Conservation (phyloP, 2,888 invertebrate species). For the Globia sparganii region DNA sequence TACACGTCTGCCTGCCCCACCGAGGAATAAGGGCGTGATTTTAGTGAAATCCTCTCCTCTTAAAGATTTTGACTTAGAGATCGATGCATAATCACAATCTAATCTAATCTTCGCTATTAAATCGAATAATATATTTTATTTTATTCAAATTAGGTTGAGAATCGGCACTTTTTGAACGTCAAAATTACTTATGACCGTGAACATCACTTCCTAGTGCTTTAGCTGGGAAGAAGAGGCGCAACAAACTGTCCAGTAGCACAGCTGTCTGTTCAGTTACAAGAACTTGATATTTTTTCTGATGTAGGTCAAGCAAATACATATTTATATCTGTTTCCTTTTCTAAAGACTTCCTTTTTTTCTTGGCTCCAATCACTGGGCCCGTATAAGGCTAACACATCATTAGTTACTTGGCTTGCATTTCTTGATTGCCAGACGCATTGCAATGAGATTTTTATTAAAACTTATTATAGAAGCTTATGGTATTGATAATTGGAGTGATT, state of each 20-base stretch:
- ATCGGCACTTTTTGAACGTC: neutral
- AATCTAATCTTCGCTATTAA: neutral
- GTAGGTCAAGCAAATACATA: slow-evolving; percentile 56
- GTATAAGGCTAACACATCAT: slow-evolving; percentile 56
- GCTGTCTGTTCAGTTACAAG: neutral
- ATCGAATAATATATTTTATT: too few relatives aligned
- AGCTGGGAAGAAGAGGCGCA: neutral
- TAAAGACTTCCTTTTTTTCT: slow-evolving; percentile 33
- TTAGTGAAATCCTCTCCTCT: neutral
- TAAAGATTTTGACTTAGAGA: neutral
- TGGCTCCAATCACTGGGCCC: slow-evolving; percentile 41
- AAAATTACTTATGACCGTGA: neutral
- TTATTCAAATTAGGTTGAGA: neutral
- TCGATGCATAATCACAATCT: neutral
- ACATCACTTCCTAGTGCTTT: neutral
- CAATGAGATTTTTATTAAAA: slow-evolving; percentile 26
- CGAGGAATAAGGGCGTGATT: neutral
- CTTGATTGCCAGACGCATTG: slow-evolving; percentile 21
- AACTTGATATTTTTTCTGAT: slow-evolving; percentile 9
- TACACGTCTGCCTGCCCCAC: neutral
- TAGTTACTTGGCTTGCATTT: slow-evolving; percentile 46
- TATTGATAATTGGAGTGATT: neutral
- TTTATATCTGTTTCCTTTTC: slow-evolving; percentile 45
- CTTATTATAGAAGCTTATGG: slow-evolving; percentile 14
- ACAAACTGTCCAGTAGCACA: neutral